A percentile compares a stretch with the other conserved stretches of the same genome.
Conservation (phyloP, 1,140 invertebrate genomes). For the Asobara japonica region DNA sequence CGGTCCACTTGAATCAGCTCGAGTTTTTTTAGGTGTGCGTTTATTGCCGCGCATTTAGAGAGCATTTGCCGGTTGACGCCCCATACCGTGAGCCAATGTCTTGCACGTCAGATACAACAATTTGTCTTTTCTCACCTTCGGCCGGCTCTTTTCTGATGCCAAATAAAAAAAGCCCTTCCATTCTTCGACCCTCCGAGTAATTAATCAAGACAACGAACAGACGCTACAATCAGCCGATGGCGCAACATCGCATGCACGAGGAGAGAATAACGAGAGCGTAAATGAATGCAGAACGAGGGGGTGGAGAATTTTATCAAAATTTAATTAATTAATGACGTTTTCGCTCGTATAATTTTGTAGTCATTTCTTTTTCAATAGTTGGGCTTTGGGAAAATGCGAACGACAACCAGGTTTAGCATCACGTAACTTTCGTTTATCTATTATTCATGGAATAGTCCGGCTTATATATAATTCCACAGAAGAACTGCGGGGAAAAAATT, state of each 20-base stretch:
- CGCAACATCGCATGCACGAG: slow-evolving; percentile 10
- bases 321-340: not conserved
- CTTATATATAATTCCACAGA: too few relatives aligned
- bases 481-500: too few relatives aligned
- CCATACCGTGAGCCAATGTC: slow-evolving; percentile 21
- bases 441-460: too few relatives aligned
- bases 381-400: not conserved
- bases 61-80: slow-evolving; percentile 16
- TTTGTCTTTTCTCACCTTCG: slow-evolving; percentile 21
- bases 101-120: slow-evolving; percentile 25
- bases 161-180: slow-evolving; percentile 6
- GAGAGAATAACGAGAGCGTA: not conserved
- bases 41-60: not conserved
- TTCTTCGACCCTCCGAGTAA: slow-evolving; percentile 13
- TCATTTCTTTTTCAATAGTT: not conserved
- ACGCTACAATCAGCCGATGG: slow-evolving; percentile 6
- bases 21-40: too few relatives aligned
- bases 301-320: not conserved
- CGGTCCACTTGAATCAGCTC: too few relatives aligned
- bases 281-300: slow-evolving; percentile 9
- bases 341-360: not conserved
- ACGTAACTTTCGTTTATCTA: too few relatives aligned
- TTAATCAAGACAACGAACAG: slow-evolving; percentile 27
- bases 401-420: too few relatives aligned
- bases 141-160: not conserved